Evolutionary conservation across 2,113 vertebrate genomes (phyloP).

Genomic region (Clinocottus analis): DNA sequence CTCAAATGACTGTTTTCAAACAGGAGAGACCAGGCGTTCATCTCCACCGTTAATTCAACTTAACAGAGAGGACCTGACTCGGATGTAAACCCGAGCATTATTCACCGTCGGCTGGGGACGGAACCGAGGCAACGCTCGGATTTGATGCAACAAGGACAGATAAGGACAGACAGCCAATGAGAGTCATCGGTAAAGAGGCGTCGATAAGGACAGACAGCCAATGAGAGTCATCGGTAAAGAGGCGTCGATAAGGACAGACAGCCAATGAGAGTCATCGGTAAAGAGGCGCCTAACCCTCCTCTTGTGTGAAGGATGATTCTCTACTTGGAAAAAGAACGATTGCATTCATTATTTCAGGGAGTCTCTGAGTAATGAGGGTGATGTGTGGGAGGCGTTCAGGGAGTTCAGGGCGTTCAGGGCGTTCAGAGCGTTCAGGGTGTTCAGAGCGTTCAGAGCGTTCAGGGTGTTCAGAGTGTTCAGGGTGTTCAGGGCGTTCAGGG

Average conservation of each 20-base stretch:
- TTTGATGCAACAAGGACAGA: constrained; percentile 27
- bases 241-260: constrained; percentile 13
- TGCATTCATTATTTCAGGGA: not conserved
- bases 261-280: not conserved
- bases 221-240: not conserved
- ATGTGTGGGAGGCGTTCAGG: not conserved
- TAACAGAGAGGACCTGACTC: constrained; percentile 45
- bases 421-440: too few species aligned
- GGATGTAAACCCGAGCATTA: constrained; percentile 39
- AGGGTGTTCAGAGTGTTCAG: too few species aligned
- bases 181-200: not conserved
- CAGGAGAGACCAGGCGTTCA: not conserved
- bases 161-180: not conserved
- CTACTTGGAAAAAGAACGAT: not conserved
- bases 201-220: constrained; percentile 7
- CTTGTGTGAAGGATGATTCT: constrained; percentile 1
- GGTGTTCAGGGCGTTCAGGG: too few species aligned
- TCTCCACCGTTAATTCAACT: constrained; percentile 27
- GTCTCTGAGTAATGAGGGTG: not conserved
- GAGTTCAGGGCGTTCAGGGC: too few species aligned
- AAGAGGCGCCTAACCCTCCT: too few species aligned
- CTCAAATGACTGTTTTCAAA: not conserved
- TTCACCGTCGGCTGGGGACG: constrained; percentile 13
- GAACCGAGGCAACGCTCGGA: constrained; percentile 50
- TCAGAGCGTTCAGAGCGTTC: too few species aligned